Conservation (phyloP, 2,797 vertebrate genomes). For the Nyctalus aviator region DNA sequence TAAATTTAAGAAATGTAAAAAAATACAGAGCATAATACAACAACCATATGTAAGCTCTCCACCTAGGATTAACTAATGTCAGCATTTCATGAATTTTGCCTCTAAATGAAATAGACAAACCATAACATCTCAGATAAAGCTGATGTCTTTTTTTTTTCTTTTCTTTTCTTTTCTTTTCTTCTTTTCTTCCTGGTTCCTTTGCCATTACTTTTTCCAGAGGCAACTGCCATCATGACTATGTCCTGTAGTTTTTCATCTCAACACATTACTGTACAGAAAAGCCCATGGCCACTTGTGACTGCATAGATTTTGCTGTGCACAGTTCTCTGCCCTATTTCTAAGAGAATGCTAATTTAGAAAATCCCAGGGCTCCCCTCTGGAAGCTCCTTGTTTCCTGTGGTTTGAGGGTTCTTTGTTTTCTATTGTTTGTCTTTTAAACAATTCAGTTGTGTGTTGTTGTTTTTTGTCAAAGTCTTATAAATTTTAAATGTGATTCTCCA, state of each 20-base stretch:
- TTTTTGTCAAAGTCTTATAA: background rate
- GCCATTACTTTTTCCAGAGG: background rate
- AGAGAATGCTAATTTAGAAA: background rate
- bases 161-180: background rate
- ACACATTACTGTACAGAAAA: background rate
- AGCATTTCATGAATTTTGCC: constrained; percentile 17
- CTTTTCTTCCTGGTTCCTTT: background rate
- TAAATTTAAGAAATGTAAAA: background rate
- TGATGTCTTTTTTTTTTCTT: background rate
- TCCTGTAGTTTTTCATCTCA: background rate
- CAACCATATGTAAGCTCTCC: background rate
- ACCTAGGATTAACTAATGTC: background rate
- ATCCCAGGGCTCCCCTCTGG: background rate
- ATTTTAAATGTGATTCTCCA: constrained; percentile 27
- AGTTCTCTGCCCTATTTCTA: background rate
- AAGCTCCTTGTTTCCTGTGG: background rate
- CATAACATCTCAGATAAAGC: background rate
- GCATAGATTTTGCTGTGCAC: background rate
- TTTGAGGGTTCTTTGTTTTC: constrained; percentile 41
- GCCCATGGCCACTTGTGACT: background rate
- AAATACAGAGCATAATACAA: background rate
- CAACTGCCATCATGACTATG: background rate
- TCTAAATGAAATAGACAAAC: background rate
- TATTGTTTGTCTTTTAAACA: constrained; percentile 31
- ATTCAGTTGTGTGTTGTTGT: constrained; percentile 24